phyloP scores from a whole-genome alignment of 2,888 invertebrate genomes.

The Marasmarcha lunaedactyla region DNA sequence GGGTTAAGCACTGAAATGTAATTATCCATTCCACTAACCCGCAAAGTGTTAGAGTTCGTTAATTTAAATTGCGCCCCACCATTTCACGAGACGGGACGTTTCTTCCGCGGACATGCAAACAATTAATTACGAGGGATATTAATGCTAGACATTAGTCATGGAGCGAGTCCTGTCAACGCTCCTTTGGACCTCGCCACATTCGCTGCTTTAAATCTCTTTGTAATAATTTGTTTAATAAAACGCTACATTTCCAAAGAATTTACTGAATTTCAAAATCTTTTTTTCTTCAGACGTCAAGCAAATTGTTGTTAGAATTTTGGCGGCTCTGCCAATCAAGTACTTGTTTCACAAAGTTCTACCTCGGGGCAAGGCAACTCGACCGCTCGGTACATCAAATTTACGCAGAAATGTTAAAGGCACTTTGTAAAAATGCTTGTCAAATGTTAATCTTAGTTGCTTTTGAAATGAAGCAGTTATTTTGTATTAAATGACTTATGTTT shows the following conservation, averaged over 20 bases:
- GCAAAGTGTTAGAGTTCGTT: conserved; percentile 25
- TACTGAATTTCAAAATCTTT: not conserved
- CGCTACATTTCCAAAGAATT: not conserved
- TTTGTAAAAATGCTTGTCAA: too few species aligned
- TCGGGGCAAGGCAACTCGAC: conserved; percentile 8
- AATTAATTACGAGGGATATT: conserved; percentile 68
- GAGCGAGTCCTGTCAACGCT: conserved; percentile 46
- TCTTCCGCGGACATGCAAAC: conserved; percentile 63
- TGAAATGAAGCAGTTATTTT: too few species aligned
- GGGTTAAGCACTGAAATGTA: too few species aligned
- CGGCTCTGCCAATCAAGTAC: conserved; percentile 36
- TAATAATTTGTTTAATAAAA: not conserved
- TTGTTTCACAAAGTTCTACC: conserved; percentile 24
- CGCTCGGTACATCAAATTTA: too few species aligned
- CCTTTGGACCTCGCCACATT: conserved; percentile 22
- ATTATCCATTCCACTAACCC: too few species aligned
- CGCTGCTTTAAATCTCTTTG: conserved; percentile 12
- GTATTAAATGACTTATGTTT: too few species aligned
- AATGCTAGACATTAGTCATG: conserved; percentile 65
- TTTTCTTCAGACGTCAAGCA: conserved; percentile 12
- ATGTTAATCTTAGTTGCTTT: too few species aligned
- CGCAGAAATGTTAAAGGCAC: too few species aligned
- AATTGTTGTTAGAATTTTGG: conserved; percentile 20
- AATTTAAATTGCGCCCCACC: conserved; percentile 48
- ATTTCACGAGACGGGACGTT: conserved; percentile 49